Percentiles rank a stretch among this genome's conserved stretches.
Conservation (phyloP, 2,888 invertebrate genomes). For the Hyposoter dolosus region DNA sequence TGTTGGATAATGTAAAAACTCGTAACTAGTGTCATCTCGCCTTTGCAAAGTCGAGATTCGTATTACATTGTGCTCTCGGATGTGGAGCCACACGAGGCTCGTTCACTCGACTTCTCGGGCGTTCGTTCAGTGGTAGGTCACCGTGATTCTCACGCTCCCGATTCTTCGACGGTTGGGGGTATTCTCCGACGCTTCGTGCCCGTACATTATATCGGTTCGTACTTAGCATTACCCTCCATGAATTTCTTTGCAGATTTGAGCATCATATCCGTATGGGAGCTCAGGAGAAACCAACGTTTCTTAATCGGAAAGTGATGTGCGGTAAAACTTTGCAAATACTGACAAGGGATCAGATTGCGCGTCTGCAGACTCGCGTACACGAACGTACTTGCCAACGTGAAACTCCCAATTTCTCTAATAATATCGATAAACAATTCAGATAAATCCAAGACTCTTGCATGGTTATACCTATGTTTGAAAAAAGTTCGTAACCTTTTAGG, state of each 20-base stretch:
- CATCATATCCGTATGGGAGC: background rate
- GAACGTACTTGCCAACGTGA: background rate
- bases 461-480: background rate
- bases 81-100: constrained; percentile 32
- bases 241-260: background rate
- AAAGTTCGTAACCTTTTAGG: background rate
- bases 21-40: background rate
- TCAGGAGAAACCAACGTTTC: constrained; percentile 40
- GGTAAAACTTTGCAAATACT: constrained; percentile 19
- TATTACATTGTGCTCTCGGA: background rate
- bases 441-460: background rate
- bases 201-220: constrained; percentile 22
- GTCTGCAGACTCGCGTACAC: background rate
- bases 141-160: constrained; percentile 79
- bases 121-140: constrained; percentile 71
- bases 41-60: constrained; percentile 35
- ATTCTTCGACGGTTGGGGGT: constrained; percentile 63
- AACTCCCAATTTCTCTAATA: background rate
- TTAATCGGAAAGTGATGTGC: constrained; percentile 42
- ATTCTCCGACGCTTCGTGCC: constrained; percentile 34
- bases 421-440: background rate
- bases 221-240: background rate
- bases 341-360: constrained; percentile 48
- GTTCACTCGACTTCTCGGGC: constrained; percentile 34
- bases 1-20: background rate